A percentile compares a stretch with the other conserved stretches of the same genome.
phyloP scores from a whole-genome alignment of 1,140 invertebrate species.

The Drosophila navojoa region DNA sequence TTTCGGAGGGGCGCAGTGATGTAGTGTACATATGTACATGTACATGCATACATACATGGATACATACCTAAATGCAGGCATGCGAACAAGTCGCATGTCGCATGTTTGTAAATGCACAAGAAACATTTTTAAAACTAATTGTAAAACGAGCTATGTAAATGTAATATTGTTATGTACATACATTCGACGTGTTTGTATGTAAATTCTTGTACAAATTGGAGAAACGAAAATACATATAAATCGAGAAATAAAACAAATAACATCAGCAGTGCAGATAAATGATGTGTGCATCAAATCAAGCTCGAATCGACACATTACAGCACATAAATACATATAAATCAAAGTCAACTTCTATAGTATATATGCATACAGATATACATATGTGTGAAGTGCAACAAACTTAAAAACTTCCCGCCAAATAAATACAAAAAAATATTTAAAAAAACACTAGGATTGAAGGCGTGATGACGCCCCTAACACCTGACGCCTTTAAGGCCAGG shows the following conservation, averaged over 20 bases:
- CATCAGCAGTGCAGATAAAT: conserved; percentile 50
- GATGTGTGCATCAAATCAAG: conserved; percentile 50
- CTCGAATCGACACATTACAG: conserved; percentile 66
- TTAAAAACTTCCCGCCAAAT: conserved; percentile 40
- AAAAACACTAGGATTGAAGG: conserved; percentile 44
- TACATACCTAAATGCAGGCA: conserved; percentile 44
- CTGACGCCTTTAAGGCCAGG: conserved; percentile 45
- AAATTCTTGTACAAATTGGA: conserved; percentile 70
- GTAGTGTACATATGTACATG: conserved; percentile 33
- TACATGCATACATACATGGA: conserved; percentile 34
- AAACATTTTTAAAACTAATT: conserved; percentile 47
- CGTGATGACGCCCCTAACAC: conserved; percentile 36
- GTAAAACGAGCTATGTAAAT: conserved; percentile 39
- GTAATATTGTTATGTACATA: conserved; percentile 39
- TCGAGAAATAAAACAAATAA: conserved; percentile 33
- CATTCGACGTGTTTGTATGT: conserved; percentile 46
- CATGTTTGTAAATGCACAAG: conserved; percentile 15
- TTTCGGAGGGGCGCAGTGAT: conserved; percentile 34
- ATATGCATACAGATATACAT: too few relatives aligned
- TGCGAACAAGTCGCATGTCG: not conserved
- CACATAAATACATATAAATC: conserved; percentile 41
- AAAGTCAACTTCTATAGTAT: conserved; percentile 19
- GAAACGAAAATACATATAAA: conserved; percentile 35
- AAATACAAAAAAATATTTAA: not conserved
- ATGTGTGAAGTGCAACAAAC: conserved; percentile 30